Conservation (phyloP, 2,113 vertebrate species). For the Colistium nudipinnis region DNA sequence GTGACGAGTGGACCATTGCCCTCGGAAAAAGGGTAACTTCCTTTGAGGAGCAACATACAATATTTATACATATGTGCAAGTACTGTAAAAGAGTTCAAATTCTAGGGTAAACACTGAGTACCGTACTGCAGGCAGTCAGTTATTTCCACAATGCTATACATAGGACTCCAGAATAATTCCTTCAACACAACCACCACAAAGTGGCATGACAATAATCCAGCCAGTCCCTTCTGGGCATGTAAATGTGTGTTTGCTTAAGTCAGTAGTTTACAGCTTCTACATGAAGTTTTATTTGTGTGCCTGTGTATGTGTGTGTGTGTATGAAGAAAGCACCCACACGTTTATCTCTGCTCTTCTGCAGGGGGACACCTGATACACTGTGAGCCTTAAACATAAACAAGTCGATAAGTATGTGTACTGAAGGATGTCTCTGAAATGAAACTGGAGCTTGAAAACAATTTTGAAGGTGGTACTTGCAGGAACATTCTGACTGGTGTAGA, state of each 20-base stretch:
- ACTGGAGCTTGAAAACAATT: not conserved
- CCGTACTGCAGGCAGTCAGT: not conserved
- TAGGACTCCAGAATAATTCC: not conserved
- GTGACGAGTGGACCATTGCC: too few relatives aligned
- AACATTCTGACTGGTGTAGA: constrained; percentile 16
- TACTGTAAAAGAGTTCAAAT: not conserved
- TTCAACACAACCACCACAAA: constrained; percentile 1
- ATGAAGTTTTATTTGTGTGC: too few relatives aligned
- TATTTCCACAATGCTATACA: not conserved
- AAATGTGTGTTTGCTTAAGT: not conserved
- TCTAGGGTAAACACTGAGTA: not conserved
- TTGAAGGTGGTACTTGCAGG: not conserved
- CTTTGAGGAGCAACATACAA: not conserved
- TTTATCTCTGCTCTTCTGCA: not conserved
- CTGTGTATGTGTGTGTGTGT: too few relatives aligned
- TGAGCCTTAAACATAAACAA: not conserved
- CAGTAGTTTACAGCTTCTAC: not conserved
- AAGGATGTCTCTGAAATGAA: constrained; percentile 17
- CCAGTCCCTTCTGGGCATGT: not conserved
- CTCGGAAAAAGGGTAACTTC: too few relatives aligned
- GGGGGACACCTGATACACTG: not conserved
- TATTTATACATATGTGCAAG: not conserved
- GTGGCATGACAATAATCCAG: not conserved
- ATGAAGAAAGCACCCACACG: not conserved
- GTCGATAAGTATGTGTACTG: not conserved